Base-by-base conservation (phyloP, 2,113 vertebrate species). In the Eubucco bourcierii region DNA sequence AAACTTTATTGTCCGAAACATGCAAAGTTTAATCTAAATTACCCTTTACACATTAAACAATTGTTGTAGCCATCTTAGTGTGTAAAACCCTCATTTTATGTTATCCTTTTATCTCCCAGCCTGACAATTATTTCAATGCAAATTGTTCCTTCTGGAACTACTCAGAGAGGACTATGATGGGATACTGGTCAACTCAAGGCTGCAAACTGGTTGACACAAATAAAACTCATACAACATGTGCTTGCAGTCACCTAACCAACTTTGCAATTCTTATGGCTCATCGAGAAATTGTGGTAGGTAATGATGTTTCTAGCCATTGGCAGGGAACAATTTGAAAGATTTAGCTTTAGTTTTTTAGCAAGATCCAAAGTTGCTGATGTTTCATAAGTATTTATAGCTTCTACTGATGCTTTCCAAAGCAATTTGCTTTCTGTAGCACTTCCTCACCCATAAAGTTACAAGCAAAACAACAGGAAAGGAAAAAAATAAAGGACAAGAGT, bases 141-240 rank as follows among this genome's bases (percentile, higher is more conserved):
- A 99, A 99, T 98, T 99, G 99, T 96, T 99, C 99, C 94, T 99
- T 99, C 98, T 99, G 99, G 99, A 99, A 99, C 97, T 99, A 99
- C 98, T 99, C 99, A 5, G 99, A 99, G 96, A 98, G 99, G 96
- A 99, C 98, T 61, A 99, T 99, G 99, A 99, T 99, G 98, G 99
- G 99, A 92, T 98, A 99, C 97, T 99, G 99, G 99, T 99, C 99
- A 96, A 99, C 99, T 76, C 99, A 99, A 97, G 99, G 99, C 97
- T 99, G 99, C 98, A 99, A 98, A 96, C 98, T 99, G 93, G 97
- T 99, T 92, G 98, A 99, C 96, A 98, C 99, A 89, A 99, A 99
- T 96, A 99, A 98, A 97, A 99, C 99, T 15, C 99, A 99, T 94
- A 99, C 99, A 34, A 99, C 98, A 0, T 99, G 99, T 96, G 98